Evolutionary conservation across 1,140 invertebrate species (phyloP).

Genomic region (Stratiolaelaps scimitus): DNA sequence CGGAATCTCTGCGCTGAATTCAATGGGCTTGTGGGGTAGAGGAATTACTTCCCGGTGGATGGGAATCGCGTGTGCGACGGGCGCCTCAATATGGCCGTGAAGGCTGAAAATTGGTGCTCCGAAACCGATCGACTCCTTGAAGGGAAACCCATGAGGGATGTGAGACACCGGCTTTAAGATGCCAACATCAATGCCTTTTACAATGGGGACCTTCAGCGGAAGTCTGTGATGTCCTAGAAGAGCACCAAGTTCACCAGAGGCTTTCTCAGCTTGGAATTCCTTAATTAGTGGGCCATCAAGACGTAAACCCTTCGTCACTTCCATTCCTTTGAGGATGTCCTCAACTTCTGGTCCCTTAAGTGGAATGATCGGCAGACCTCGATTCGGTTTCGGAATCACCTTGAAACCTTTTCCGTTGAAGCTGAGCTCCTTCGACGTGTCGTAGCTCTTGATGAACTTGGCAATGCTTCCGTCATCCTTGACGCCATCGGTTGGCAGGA

Average conservation of each 20-base stretch:
- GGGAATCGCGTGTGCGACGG: neutral
- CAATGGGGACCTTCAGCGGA: slow-evolving; percentile 9
- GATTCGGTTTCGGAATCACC: slow-evolving; percentile 1
- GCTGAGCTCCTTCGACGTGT: slow-evolving; percentile 21
- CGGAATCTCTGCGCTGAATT: slow-evolving; percentile 2
- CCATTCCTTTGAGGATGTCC: slow-evolving; percentile 3
- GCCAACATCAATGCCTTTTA: slow-evolving; percentile 5
- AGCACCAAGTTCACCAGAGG: neutral
- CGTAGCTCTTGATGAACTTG: slow-evolving; percentile 24
- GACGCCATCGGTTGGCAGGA: slow-evolving; percentile 21
- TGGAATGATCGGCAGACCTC: slow-evolving; percentile 19
- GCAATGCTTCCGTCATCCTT: slow-evolving; percentile 27
- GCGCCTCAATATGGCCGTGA: neutral
- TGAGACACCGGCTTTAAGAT: slow-evolving; percentile 1
- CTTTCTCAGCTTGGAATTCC: slow-evolving; percentile 23
- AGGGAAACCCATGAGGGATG: slow-evolving; percentile 10
- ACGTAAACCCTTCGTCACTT: slow-evolving; percentile 3
- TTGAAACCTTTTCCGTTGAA: slow-evolving; percentile 27
- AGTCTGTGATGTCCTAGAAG: neutral
- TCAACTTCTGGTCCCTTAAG: slow-evolving; percentile 24
- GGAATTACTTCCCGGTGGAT: neutral
- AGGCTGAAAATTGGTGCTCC: neutral
- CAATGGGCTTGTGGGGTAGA: neutral
- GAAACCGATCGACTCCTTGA: neutral
- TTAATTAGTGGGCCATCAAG: slow-evolving; percentile 19